Percentiles rank a stretch among this genome's conserved stretches.
Conservation (phyloP, 2,888 invertebrate genomes). For the Drosophila borborema region DNA sequence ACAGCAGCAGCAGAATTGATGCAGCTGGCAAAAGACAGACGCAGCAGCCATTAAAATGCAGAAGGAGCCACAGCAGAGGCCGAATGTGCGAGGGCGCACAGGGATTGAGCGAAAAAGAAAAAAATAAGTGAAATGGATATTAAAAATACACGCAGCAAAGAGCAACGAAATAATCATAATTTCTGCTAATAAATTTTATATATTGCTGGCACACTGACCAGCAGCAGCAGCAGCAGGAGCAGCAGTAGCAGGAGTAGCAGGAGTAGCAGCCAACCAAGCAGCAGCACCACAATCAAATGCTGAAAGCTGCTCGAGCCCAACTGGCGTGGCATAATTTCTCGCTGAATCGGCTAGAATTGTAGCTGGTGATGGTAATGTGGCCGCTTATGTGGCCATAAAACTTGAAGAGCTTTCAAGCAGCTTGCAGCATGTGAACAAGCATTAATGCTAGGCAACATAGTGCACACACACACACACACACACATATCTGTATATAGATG, state of each 20-base stretch:
- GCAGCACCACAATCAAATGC: constrained; percentile 12
- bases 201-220: constrained; percentile 58
- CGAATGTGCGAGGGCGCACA: not conserved
- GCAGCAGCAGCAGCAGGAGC: not conserved
- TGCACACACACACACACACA: constrained; percentile 13
- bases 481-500: not conserved
- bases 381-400: constrained; percentile 75
- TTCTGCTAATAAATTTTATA: constrained; percentile 82
- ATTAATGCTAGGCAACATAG: constrained; percentile 38
- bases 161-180: constrained; percentile 79
- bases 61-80: constrained; percentile 27
- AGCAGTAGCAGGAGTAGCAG: no score
- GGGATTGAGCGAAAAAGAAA: constrained; percentile 2
- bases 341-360: constrained; percentile 70
- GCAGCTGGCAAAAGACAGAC: constrained; percentile 71
- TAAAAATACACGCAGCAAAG: constrained; percentile 76
- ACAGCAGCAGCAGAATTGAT: constrained; percentile 62
- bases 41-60: constrained; percentile 75
- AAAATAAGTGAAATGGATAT: constrained; percentile 69
- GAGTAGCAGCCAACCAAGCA: not conserved
- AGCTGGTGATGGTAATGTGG: constrained; percentile 54
- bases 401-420: constrained; percentile 58
- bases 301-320: constrained; percentile 8
- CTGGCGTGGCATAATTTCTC: constrained; percentile 41
- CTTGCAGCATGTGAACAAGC: constrained; percentile 39